These are phyloP conservation scores for Montipora efflorescens DNA, from an alignment of 64 coral and sea anemone species.

Conservation along the genomic window DNA sequence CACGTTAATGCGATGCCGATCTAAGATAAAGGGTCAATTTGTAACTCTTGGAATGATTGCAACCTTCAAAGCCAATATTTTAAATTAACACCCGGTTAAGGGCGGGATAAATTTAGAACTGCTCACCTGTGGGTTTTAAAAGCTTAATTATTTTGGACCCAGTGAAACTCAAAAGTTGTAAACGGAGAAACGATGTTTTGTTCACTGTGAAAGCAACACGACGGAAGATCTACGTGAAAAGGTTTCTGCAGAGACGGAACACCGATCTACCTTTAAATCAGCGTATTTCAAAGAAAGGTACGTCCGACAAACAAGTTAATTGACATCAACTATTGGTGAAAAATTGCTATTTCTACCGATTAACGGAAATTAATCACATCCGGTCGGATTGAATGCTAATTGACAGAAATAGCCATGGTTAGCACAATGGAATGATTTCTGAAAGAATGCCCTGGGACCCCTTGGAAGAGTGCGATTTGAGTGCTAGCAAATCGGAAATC, in stretches of 20 bases:
- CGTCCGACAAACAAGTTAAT: background rate
- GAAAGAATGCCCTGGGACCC: too few relatives aligned
- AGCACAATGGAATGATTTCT: too few relatives aligned
- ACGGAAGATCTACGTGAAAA: background rate
- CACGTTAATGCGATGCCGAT: slow-evolving; percentile 8
- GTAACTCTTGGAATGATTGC: slow-evolving; percentile 5
- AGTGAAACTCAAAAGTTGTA: background rate
- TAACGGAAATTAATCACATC: too few relatives aligned
- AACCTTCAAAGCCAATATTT: slow-evolving; percentile 15
- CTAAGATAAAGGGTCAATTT: slow-evolving; percentile 11
- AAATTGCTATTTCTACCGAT: too few relatives aligned
- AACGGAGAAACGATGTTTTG: background rate
- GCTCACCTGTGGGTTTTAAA: background rate
- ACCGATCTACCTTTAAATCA: background rate
- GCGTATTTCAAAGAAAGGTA: background rate
- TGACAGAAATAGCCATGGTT: too few relatives aligned
- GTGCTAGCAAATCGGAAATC: too few relatives aligned
- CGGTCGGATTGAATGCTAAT: too few relatives aligned
- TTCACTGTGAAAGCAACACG: too few relatives aligned
- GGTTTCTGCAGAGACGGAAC: background rate
- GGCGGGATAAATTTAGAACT: slow-evolving; percentile 32
- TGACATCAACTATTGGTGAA: background rate
- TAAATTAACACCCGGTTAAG: background rate
- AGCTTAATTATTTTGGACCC: slow-evolving; percentile 51
- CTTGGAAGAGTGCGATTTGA: too few relatives aligned